These are phyloP conservation scores for Zaprionus ornatus DNA, from an alignment of 1,140 invertebrate species.

Conservation along the genomic window DNA sequence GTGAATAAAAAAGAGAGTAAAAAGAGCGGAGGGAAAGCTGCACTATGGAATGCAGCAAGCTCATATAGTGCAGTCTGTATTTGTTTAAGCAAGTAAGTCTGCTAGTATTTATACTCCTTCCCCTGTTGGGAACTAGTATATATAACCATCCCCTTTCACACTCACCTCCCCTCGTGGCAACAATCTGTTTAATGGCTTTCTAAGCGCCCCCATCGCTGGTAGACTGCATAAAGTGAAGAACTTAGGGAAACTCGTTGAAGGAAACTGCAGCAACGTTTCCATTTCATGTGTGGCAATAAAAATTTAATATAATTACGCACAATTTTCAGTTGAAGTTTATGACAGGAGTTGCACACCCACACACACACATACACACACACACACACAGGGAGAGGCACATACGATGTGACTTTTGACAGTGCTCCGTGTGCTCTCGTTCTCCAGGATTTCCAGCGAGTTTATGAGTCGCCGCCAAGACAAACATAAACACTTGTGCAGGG, in stretches of 20 bases:
- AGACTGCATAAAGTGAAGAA: slow-evolving; percentile 35
- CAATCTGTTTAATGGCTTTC: slow-evolving; percentile 21
- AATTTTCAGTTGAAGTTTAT: slow-evolving; percentile 79
- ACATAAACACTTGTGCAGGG: slow-evolving; percentile 70
- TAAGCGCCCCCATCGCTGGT: slow-evolving; percentile 11
- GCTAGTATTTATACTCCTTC: neutral
- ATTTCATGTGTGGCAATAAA: slow-evolving; percentile 69
- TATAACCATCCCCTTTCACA: neutral
- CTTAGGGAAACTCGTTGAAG: slow-evolving; percentile 21
- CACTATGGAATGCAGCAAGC: too few relatives aligned
- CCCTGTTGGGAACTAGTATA: neutral
- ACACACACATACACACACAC: slow-evolving; percentile 23
- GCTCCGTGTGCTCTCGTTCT: slow-evolving; percentile 16
- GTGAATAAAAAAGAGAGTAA: neutral
- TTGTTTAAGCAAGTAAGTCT: neutral
- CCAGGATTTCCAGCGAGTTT: slow-evolving; percentile 57
- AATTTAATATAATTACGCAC: slow-evolving; percentile 82
- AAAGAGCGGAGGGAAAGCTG: neutral
- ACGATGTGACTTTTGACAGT: slow-evolving; percentile 73
- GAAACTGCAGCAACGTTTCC: slow-evolving; percentile 68
- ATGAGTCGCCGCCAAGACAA: slow-evolving; percentile 75
- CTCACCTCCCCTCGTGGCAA: neutral
- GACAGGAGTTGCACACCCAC: slow-evolving; percentile 16
- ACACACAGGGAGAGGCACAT: slow-evolving; percentile 30
- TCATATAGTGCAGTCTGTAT: slow-evolving; percentile 2